Percentiles rank a stretch among this genome's conserved stretches.
phyloP scores from a whole-genome alignment of 2,113 vertebrate species.

The Labeo rohita region DNA sequence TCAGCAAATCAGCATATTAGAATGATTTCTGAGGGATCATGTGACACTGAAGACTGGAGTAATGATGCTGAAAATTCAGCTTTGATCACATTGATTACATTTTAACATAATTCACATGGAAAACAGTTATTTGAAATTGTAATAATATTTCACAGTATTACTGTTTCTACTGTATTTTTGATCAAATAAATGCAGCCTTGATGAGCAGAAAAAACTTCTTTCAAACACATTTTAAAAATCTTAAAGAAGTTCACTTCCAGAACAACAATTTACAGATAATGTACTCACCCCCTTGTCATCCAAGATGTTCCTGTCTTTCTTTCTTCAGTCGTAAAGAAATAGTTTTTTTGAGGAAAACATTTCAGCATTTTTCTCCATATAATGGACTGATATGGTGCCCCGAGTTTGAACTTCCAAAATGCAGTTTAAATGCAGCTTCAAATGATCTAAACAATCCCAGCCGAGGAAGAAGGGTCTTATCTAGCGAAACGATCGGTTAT shows the following conservation, averaged over 20 bases:
- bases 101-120: background rate
- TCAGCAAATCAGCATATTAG: background rate
- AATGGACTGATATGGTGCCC: too few relatives aligned
- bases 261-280: too few relatives aligned
- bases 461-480: too few relatives aligned
- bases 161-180: background rate
- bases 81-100: conserved; percentile 1
- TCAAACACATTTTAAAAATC: background rate
- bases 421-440: too few relatives aligned
- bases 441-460: too few relatives aligned
- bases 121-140: background rate
- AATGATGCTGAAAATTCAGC: background rate
- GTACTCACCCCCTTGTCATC: too few relatives aligned
- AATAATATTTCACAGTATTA: background rate
- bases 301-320: too few relatives aligned
- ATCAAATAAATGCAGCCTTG: background rate
- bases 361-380: too few relatives aligned
- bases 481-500: too few relatives aligned
- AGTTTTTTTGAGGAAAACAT: too few relatives aligned
- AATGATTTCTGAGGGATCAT: background rate
- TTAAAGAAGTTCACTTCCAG: background rate
- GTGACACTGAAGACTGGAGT: background rate
- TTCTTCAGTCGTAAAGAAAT: too few relatives aligned
- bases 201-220: background rate
- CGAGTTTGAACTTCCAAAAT: too few relatives aligned